phyloP scores from a whole-genome alignment of 2,113 vertebrate genomes.

The Phrynocephalus versicolor region DNA sequence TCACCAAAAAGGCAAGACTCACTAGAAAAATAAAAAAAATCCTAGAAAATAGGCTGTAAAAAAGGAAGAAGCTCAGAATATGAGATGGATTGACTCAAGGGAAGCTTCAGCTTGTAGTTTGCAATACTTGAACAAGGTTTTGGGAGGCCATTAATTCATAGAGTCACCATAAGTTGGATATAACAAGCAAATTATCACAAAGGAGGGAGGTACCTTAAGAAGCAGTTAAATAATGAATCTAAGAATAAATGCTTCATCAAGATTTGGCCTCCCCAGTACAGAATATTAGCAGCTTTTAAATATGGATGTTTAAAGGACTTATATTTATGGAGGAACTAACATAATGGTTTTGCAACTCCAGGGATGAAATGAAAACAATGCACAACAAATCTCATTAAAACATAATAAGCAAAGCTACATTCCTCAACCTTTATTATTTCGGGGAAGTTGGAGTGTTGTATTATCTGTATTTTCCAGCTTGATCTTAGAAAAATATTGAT shows the following conservation, averaged over 20 bases:
- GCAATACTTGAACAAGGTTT: not conserved
- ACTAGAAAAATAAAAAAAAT: too few relatives aligned
- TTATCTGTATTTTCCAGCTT: not conserved
- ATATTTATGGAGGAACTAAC: not conserved
- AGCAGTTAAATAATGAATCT: not conserved
- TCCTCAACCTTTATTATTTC: not conserved
- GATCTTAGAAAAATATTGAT: conserved; percentile 19
- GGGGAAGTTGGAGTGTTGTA: not conserved
- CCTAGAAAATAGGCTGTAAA: too few relatives aligned
- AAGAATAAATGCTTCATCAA: not conserved
- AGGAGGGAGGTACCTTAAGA: not conserved
- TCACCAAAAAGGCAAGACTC: too few relatives aligned
- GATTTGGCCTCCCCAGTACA: not conserved
- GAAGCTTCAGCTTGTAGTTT: too few relatives aligned
- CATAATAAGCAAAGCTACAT: not conserved
- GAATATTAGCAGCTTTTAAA: not conserved
- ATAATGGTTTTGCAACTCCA: conserved; percentile 7
- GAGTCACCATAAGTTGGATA: not conserved
- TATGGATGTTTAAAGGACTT: not conserved
- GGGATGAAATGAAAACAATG: not conserved
- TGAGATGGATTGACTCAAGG: too few relatives aligned
- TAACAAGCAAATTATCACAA: accelerated
- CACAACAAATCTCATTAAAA: not conserved
- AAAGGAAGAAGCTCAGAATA: too few relatives aligned
- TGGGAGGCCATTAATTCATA: too few relatives aligned